Conservation (phyloP, 1,140 invertebrate genomes). For the Centruroides vittatus region DNA sequence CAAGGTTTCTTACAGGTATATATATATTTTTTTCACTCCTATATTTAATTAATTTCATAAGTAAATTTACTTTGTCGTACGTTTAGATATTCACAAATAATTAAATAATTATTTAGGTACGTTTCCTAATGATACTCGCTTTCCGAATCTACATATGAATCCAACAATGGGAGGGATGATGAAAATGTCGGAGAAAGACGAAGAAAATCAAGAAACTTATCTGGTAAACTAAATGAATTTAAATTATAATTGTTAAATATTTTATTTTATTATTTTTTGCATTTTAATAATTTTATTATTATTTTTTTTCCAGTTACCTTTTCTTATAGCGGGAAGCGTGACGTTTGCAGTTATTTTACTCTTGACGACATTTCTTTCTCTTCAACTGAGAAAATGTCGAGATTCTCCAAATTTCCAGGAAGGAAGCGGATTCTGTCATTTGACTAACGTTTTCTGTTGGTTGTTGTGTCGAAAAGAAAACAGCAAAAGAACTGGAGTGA, state of each 20-base stretch:
- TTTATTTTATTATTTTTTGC: too few relatives aligned
- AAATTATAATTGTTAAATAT: too few relatives aligned
- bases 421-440: neutral
- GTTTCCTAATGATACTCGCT: too few relatives aligned
- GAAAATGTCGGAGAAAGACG: neutral
- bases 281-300: neutral
- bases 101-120: too few relatives aligned
- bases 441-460: neutral
- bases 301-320: constrained; percentile 1
- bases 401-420: neutral
- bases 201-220: neutral
- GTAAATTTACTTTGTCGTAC: too few relatives aligned
- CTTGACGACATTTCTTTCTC: neutral
- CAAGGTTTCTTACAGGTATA: constrained; percentile 15
- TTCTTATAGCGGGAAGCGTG: neutral
- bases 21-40: too few relatives aligned
- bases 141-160: too few relatives aligned
- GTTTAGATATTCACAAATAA: too few relatives aligned
- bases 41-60: too few relatives aligned
- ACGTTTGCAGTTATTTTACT: neutral
- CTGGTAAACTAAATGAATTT: neutral
- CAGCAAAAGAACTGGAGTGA: neutral
- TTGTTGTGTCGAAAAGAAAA: neutral
- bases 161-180: neutral
- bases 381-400: neutral